phyloP scores from a whole-genome alignment of 2,797 vertebrate species.

The Melanogrammus aeglefinus region DNA sequence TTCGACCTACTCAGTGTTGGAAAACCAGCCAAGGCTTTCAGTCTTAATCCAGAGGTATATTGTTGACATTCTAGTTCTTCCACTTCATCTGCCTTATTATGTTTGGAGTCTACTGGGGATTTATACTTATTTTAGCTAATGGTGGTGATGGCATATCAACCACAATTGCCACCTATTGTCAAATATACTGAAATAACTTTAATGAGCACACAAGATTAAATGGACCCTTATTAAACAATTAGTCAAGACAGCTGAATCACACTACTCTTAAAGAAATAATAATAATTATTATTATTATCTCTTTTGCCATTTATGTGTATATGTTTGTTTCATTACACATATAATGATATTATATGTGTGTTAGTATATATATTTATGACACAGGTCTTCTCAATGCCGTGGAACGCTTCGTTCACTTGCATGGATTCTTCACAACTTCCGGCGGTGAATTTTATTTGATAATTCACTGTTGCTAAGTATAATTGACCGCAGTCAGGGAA shows the following conservation, averaged over 20 bases:
- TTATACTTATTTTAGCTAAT: not conserved
- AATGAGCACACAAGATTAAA: not conserved
- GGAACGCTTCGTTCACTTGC: no score
- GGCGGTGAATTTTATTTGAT: no score
- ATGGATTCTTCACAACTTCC: no score
- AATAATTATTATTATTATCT: not conserved
- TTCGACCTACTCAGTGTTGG: conserved; percentile 80
- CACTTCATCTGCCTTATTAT: not conserved
- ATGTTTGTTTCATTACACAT: not conserved
- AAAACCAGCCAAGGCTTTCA: conserved; percentile 79
- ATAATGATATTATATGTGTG: not conserved
- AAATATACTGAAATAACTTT: not conserved
- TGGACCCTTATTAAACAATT: not conserved
- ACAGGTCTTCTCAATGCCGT: no score
- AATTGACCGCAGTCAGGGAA: no score
- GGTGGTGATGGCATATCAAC: not conserved
- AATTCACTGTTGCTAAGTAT: no score
- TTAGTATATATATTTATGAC: no score
- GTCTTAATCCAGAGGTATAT: conserved; percentile 80
- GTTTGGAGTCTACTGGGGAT: not conserved
- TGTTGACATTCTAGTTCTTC: conserved; percentile 10
- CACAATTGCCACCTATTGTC: not conserved
- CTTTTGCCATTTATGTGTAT: not conserved
- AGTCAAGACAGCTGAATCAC: not conserved
- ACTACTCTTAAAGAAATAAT: no score